Evolutionary conservation across 2,888 invertebrate genomes (phyloP), one percentile per base, ranked within the genome.

Genomic region (Folsomia manolachei): DNA sequence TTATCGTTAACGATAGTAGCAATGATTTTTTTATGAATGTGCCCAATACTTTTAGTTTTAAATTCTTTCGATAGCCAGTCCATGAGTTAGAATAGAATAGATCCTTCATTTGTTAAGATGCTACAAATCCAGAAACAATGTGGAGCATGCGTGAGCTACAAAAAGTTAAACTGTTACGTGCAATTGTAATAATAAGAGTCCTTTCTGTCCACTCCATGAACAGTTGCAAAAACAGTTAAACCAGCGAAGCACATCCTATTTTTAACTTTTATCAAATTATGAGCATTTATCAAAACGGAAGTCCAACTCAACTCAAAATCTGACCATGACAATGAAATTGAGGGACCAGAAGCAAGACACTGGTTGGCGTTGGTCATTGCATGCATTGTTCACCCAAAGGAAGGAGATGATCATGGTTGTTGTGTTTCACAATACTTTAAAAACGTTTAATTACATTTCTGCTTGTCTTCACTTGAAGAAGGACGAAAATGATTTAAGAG

Each of bases 201-300:
- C n/a, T n/a, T n/a, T n/a, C n/a, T n/a, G n/a, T n/a, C 39, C 14
- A 39, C 39, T 39, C 39, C 39, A 56, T 19, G 56, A 7, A 56
- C 56, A 56, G 56, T 56, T 56, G 39, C 14, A 56, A 19, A 56
- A 56, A 21, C 21, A 21, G 56, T 56, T 19, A 18, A 19, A 56
- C 19, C 56, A 56, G 56, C 56, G 19, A 56, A 56, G 56, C 56
- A 19, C 7, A 19, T 56, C 56, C 56, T 56, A 56, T 56, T 56
- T 56, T 56, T 56, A 56, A 18, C 18, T 56, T 51, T 56, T 21
- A 56, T 56, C 18, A 56, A 56, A 56, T 56, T 56, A 56, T 56
- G 56, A 56, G 21, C 56, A 21, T 39, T 39, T 39, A 39, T 39
- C 39, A 21, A 18, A 56, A 56, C 56, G 56, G 56, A 56, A 56